Percentiles rank a stretch among this genome's conserved stretches.
Conservation (phyloP, 92 coral and sea anemone genomes). For the Porites divaricata region DNA sequence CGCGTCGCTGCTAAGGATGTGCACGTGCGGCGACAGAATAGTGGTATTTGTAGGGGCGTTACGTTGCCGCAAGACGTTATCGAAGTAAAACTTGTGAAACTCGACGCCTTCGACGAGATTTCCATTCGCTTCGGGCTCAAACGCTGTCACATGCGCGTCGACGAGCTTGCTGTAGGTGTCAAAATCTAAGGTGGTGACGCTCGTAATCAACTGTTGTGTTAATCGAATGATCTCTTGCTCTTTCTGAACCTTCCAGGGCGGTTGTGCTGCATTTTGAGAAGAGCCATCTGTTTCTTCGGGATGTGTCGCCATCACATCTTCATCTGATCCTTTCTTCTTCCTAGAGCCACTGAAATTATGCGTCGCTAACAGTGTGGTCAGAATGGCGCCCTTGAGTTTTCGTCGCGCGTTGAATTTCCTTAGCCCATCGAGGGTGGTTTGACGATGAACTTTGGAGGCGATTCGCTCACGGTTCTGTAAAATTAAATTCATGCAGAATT, state of each 20-base stretch:
- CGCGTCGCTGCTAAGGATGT: conserved; percentile 85
- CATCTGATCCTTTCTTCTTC: conserved; percentile 91
- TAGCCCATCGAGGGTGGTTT: conserved; percentile 94
- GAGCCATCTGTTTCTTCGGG: conserved; percentile 54
- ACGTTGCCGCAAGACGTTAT: conserved; percentile 75
- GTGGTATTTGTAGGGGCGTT: conserved; percentile 89
- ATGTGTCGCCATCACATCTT: conserved; percentile 70
- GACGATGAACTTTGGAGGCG: conserved; percentile 98
- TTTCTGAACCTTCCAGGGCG: conserved; percentile 36
- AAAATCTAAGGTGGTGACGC: conserved; percentile 88
- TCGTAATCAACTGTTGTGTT: conserved; percentile 92
- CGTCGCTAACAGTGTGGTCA: conserved; percentile 92
- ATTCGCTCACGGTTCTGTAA: conserved; percentile 93
- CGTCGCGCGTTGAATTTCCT: conserved; percentile 95
- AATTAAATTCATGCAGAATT: background rate
- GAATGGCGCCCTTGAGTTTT: conserved; percentile 95
- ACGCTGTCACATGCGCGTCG: conserved; percentile 84
- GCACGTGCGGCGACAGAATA: conserved; percentile 94
- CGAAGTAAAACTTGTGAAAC: conserved; percentile 92
- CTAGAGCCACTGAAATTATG: conserved; percentile 79
- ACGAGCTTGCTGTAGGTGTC: conserved; percentile 88
- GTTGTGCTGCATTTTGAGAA: conserved; percentile 21
- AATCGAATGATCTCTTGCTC: conserved; percentile 94
- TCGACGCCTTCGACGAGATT: conserved; percentile 92
- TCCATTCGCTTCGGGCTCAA: conserved; percentile 88